These are phyloP conservation scores for Petrocephalus microphthalmus DNA, from an alignment of 2,113 vertebrate species.

Conservation along the genomic window DNA sequence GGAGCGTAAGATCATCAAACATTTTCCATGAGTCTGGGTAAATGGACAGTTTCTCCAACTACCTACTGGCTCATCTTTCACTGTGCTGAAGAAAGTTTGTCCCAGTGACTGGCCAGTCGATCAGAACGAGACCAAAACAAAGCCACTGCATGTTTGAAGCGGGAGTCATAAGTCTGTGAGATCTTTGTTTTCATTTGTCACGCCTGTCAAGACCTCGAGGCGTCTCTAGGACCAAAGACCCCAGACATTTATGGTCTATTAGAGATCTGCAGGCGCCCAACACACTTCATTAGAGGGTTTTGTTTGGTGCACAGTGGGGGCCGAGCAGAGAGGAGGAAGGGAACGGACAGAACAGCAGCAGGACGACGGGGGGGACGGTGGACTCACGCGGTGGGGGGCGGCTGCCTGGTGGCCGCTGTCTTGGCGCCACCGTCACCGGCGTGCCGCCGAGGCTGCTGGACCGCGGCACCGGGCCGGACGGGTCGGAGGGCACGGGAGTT, in stretches of 20 bases:
- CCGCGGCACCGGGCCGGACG: slow-evolving; percentile 44
- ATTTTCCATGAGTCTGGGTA: not conserved
- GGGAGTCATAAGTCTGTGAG: not conserved
- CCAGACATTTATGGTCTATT: not conserved
- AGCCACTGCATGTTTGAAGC: not conserved
- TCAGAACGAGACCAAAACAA: slow-evolving; percentile 11
- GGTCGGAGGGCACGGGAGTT: slow-evolving; percentile 46
- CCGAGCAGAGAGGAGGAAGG: slow-evolving; percentile 21
- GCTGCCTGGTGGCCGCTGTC: slow-evolving; percentile 43
- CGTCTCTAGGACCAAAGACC: not conserved
- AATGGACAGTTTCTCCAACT: not conserved
- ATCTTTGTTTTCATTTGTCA: slow-evolving; percentile 3
- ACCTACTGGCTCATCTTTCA: not conserved
- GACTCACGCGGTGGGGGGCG: slow-evolving; percentile 56
- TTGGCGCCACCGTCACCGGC: slow-evolving; percentile 35
- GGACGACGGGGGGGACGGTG: slow-evolving; percentile 1
- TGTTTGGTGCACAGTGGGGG: not conserved
- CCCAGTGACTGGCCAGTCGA: not conserved
- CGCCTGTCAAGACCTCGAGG: not conserved
- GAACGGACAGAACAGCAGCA: not conserved
- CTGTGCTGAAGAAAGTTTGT: not conserved
- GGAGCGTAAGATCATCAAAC: slow-evolving; percentile 27
- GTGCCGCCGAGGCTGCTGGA: slow-evolving; percentile 46
- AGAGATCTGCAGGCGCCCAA: slow-evolving; percentile 4
- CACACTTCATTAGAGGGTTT: slow-evolving; percentile 8